Evolutionary conservation across 2,797 vertebrate species (phyloP), one percentile per base, ranked within the genome.

Genomic region (Pangasius djambal): DNA sequence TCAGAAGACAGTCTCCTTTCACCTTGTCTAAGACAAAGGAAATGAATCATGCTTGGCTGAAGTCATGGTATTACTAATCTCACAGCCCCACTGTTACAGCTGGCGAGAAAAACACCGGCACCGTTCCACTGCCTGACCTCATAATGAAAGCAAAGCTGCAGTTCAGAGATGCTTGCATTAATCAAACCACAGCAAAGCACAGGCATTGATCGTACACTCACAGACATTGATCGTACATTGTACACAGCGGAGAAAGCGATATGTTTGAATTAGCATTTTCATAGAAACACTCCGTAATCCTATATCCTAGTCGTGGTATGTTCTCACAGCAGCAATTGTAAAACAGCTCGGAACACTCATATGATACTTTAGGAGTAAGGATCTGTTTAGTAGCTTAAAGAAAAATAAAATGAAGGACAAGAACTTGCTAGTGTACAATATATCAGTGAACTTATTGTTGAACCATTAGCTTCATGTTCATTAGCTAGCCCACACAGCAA

Each of bases 21-120:
- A 78, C 59, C 61, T 85, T 61, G 82, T 72, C 63, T 61, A 28
- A 85, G 67, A 90, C 87, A 89, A 90, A 90, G 86, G 90, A 91
- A 90, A 89, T 92, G 89, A 92, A 70, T 90, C 91, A 90, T 89
- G 81, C 75, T 83, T 89, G 74, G 34, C 86, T 75, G 67, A 85
- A 84, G 88, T 70, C 75, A 88, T 69, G 59, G 88, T 69, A 85
- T 88, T 67, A 82, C 69, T 88, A 65, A 75, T 89, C 74, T 84
- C 79, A 44, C 40, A 63, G 44, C 31, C 50, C 31, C 74, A n/a
- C 52, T 63, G 61, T 72, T 88, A 88, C 90, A 88, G 88, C 89
- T 92, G 89, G 85, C 50, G 31, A 87, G 86, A 83, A 88, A 31
- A 83, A 67, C 52, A 78, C 40, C 31, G 67, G 87, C 87, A 22